Base-by-base conservation (phyloP, 2,113 vertebrate genomes). In the Hydrochoerus hydrochaeris region DNA sequence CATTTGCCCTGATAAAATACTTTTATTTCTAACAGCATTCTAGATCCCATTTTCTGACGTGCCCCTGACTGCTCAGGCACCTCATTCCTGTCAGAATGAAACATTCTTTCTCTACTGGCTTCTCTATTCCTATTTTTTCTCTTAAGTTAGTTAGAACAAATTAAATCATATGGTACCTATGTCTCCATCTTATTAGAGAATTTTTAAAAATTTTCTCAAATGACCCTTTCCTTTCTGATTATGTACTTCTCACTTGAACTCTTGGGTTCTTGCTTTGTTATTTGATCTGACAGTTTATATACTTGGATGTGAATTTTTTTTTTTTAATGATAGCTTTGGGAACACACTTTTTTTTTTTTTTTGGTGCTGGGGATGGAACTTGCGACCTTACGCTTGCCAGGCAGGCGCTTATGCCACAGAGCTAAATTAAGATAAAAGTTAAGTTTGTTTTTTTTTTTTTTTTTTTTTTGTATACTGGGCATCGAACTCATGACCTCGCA, bases 241-340 rank as follows among this genome's bases (percentile, higher is more conserved):
- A 30, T 80, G 14, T 22, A 38, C 52, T 26, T 88, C 30, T 83
- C 38, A 54, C 52, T 22, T 44, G 90, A 82, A 91, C 2, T 90
- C 77, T 67, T 94, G 44, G 46, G 69, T 81, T 92, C 81, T 81
- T 84, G 35, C 7, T 92, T 95, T 62, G 38, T 90, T 88, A 35
- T 75, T 58, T 80, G 49, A 93, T 46, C 77, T 96, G 38, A 89
- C 35, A 75, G n/a, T 69, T 92, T 92, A 93, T 95, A 63, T 4
- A 54, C 35, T 67, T 22, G 16, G 58, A 32, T 88, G 46, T 81
- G 22, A 91, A 87, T 16, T n/a, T 82, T 38, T 57, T 88, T 60
- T 82, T 57, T 88, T 60, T 82, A 19, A n/a, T 19, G 12, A 67
- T 82, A 88, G 38, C 11, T 88, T 91, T 52, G 44, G 57, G 17